Evolutionary conservation across 2,113 vertebrate genomes (phyloP).

Genomic region (Lipophrys pholis): DNA sequence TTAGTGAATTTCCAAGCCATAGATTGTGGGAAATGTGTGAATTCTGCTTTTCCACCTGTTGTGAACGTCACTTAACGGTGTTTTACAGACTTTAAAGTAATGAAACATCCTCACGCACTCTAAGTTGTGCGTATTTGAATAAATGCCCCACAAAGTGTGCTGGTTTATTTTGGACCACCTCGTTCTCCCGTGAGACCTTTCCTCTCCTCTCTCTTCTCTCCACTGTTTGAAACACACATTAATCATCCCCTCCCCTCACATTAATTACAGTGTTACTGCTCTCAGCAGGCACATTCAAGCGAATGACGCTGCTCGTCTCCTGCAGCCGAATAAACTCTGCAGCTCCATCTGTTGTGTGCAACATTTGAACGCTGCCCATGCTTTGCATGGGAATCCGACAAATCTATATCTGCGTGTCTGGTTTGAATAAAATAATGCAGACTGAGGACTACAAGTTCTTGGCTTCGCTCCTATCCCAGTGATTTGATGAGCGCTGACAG

Average conservation of each 20-base stretch:
- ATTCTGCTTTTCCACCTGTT: too few species aligned
- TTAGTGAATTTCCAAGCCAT: too few species aligned
- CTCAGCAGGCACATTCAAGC: slow-evolving; percentile 1
- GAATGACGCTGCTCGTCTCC: too few species aligned
- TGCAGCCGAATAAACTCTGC: background rate
- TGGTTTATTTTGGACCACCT: slow-evolving; percentile 59
- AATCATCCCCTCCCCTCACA: slow-evolving; percentile 19
- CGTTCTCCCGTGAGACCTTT: too few species aligned
- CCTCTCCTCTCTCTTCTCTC: too few species aligned
- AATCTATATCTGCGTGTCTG: slow-evolving; percentile 32
- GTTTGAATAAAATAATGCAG: slow-evolving; percentile 41
- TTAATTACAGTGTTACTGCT: slow-evolving; percentile 19
- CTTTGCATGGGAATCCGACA: background rate
- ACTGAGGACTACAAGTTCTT: slow-evolving; percentile 32
- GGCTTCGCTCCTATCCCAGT: slow-evolving; percentile 25
- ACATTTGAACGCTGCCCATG: background rate
- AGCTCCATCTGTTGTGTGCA: background rate
- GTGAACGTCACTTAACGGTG: too few species aligned
- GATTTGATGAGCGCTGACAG: slow-evolving; percentile 61
- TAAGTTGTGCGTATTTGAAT: background rate
- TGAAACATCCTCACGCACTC: background rate
- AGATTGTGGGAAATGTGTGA: too few species aligned
- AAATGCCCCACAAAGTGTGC: slow-evolving; percentile 40
- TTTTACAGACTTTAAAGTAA: too few species aligned
- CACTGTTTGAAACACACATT: background rate